These are phyloP conservation scores for Julus scanicus DNA, from an alignment of 2,888 invertebrate species.

Conservation along the genomic window DNA sequence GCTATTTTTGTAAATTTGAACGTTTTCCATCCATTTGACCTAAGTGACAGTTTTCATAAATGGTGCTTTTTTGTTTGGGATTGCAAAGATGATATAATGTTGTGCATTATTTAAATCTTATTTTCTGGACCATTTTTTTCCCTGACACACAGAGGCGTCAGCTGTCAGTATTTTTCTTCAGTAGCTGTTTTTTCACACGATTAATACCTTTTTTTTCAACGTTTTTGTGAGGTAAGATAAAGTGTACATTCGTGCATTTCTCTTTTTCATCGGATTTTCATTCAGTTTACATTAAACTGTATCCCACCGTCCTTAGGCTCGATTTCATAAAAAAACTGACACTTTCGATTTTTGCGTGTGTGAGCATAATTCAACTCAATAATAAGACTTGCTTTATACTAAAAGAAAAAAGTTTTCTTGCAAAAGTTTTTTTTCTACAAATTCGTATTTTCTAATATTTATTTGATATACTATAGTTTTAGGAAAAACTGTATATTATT, in stretches of 20 bases:
- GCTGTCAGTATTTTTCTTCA: neutral
- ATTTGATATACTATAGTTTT: too few species aligned
- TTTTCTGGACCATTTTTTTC: neutral
- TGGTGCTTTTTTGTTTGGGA: neutral
- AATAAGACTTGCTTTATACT: neutral
- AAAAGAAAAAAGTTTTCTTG: neutral
- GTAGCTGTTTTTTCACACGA: neutral
- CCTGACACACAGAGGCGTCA: neutral
- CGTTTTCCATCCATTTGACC: neutral
- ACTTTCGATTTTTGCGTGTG: neutral
- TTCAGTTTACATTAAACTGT: neutral
- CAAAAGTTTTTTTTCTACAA: neutral
- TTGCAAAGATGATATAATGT: neutral
- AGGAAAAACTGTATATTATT: too few species aligned
- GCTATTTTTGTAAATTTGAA: neutral
- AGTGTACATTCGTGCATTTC: neutral
- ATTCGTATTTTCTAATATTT: neutral
- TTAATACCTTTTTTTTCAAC: neutral
- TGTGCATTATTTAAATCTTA: neutral
- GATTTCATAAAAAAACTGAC: neutral
- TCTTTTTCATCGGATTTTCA: slow-evolving; percentile 7
- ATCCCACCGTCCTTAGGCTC: neutral
- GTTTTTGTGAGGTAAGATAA: neutral
- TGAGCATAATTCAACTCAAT: neutral
- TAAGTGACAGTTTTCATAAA: neutral